phyloP scores from a whole-genome alignment of 2,888 invertebrate genomes.

The Pediacus dermestoides region DNA sequence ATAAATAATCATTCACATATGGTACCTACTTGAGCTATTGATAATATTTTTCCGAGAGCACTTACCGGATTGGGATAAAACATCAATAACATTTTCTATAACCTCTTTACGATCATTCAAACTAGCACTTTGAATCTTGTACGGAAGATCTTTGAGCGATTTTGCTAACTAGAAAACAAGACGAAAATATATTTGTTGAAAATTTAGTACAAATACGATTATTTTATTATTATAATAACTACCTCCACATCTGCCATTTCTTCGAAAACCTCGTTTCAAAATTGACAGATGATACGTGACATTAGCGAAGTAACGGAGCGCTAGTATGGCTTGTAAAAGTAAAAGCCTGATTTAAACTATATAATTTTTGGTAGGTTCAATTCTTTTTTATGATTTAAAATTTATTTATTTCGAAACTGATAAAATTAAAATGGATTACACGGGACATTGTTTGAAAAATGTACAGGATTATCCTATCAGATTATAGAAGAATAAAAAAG shows the following conservation, averaged over 20 bases:
- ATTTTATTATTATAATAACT: no score
- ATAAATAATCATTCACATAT: constrained; percentile 8
- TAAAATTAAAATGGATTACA: no score
- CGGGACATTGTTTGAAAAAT: no score
- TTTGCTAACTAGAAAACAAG: constrained; percentile 57
- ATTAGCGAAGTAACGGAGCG: no score
- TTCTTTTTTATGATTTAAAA: no score
- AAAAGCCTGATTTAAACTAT: no score
- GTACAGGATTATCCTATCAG: no score
- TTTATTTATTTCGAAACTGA: no score
- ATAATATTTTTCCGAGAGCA: constrained; percentile 12
- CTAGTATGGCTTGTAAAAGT: no score
- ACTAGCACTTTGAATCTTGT: constrained; percentile 70
- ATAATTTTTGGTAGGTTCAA: no score
- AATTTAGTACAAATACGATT: constrained; percentile 49
- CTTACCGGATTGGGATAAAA: constrained; percentile 72
- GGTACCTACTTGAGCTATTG: constrained; percentile 9
- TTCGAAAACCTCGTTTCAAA: constrained; percentile 17
- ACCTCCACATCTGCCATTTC: constrained; percentile 71
- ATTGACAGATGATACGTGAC: constrained; percentile 2
- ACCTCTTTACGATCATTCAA: constrained; percentile 66
- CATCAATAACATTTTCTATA: constrained; percentile 64
- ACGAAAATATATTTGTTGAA: constrained; percentile 22
- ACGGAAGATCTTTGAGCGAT: constrained; percentile 70
- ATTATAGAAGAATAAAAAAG: no score